Percentiles rank a stretch among this genome's conserved stretches.
phyloP scores from a whole-genome alignment of 2,888 invertebrate genomes.

The Buathra laborator region DNA sequence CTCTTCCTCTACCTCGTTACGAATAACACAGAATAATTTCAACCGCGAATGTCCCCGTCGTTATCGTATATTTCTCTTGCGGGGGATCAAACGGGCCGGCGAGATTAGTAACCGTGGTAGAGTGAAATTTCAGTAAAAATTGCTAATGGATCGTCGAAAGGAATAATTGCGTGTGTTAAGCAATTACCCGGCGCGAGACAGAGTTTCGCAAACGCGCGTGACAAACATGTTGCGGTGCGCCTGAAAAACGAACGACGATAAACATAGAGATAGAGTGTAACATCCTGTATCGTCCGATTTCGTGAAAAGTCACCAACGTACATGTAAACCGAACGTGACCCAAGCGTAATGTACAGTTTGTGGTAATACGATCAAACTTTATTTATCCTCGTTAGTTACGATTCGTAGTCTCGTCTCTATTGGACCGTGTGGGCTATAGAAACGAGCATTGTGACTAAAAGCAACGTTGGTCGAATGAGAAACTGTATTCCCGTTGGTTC shows the following conservation, averaged over 20 bases:
- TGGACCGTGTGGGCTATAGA: background rate
- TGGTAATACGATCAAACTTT: conserved; percentile 24
- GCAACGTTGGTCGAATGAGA: conserved; percentile 34
- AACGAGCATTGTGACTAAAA: conserved; percentile 44
- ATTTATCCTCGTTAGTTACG: conserved; percentile 47
- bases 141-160: background rate
- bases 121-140: conserved; percentile 27
- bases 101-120: conserved; percentile 4
- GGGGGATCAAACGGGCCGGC: background rate
- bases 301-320: background rate
- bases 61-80: background rate
- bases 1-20: background rate
- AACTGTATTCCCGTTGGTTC: conserved; percentile 31
- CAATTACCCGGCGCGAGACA: background rate
- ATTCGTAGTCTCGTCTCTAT: conserved; percentile 24
- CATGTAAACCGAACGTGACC: conserved; percentile 14
- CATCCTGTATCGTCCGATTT: background rate
- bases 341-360: conserved; percentile 15
- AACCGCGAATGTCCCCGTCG: background rate
- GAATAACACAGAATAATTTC: background rate
- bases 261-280: background rate
- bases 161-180: background rate
- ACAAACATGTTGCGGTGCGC: background rate
- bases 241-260: background rate
- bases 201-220: background rate